Percentiles rank a stretch among this genome's conserved stretches.
Conservation (phyloP, 2,888 invertebrate genomes). For the Dastarcus helophoroides region DNA sequence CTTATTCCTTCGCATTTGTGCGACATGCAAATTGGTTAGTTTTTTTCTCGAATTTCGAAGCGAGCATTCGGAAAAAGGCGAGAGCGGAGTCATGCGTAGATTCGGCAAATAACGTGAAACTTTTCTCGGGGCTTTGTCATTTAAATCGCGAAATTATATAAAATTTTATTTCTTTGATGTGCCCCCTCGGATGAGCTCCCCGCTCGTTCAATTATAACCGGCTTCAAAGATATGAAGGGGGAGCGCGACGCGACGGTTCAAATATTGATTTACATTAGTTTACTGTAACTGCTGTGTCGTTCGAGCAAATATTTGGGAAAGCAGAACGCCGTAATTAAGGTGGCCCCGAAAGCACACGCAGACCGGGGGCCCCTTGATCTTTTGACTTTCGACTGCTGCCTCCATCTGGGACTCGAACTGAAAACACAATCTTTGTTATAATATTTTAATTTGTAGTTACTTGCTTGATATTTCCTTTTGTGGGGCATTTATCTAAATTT, state of each 20-base stretch:
- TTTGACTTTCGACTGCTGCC: no score
- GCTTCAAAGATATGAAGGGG: conserved; percentile 14
- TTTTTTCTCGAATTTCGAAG: conserved; percentile 27
- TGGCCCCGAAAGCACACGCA: no score
- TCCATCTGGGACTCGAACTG: no score
- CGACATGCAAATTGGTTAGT: conserved; percentile 29
- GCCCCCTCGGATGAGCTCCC: conserved; percentile 1
- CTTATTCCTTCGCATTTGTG: conserved; percentile 19
- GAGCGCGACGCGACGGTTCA: conserved; percentile 12
- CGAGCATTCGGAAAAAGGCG: conserved; percentile 12
- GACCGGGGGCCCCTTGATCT: no score
- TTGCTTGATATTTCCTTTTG: no score
- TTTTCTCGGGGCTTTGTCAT: conserved; percentile 27
- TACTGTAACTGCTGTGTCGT: conserved; percentile 12
- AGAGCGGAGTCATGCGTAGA: conserved; percentile 13
- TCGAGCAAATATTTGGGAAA: conserved; percentile 18
- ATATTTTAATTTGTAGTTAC: no score
- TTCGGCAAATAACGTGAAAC: conserved; percentile 22
- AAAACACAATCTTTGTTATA: no score
- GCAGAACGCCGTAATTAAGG: conserved; percentile 11
- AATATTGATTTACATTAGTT: conserved; percentile 19
- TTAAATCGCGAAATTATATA: conserved; percentile 24
- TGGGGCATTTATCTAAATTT: no score
- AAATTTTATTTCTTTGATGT: conserved; percentile 17
- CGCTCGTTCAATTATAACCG: conserved; percentile 16